Base-by-base conservation (phyloP, 2,888 invertebrate species). In the Graphium colonna region DNA sequence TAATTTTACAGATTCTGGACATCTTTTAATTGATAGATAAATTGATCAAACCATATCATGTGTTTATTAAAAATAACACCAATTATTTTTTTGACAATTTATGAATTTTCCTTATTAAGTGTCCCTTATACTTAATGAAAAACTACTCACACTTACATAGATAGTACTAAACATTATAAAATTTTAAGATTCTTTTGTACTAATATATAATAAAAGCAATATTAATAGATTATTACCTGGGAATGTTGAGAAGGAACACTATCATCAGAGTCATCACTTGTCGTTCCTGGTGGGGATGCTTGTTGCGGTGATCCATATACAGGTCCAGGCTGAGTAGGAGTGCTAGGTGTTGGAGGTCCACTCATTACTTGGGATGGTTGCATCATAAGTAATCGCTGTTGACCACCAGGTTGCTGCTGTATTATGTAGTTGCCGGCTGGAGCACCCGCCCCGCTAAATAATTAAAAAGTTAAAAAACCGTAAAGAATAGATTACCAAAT, bases 241-340 rank as follows among this genome's bases (percentile, higher is more conserved):
- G 90, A 88, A 65, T 90, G 90, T 77, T 94, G 94, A 51, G 94
- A 94, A 57, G 89, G 89, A 42, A 89, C 88, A 79, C 94, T 94
- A 74, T 96, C 96, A 82, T 96, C 96, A 65, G 96, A 96, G 75
- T 96, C 96, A 78, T 96, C 96, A 79, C 95, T 95, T 31, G 96
- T 96, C 46, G 94, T 95, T 60, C 92, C 92, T 4, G 93, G 93
- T 28, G 93, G 93, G 9, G 93, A 93, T 55, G 92, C 90, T 57
- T 93, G 85, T 73, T 92, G 91, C 52, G 94, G 91, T 67, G 93
- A 93, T 26, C 90, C 84, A 67, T 88, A 90, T 1, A 86, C 79
- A 1, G 82, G 79, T 2, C 61, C 86, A 3, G 82, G 63, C 55
- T 84, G 85, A 1, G 81, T 82, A 7, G 87, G 85, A 0, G 87